Conservation (phyloP, 1,140 invertebrate genomes). For the Danaus plexippus region DNA sequence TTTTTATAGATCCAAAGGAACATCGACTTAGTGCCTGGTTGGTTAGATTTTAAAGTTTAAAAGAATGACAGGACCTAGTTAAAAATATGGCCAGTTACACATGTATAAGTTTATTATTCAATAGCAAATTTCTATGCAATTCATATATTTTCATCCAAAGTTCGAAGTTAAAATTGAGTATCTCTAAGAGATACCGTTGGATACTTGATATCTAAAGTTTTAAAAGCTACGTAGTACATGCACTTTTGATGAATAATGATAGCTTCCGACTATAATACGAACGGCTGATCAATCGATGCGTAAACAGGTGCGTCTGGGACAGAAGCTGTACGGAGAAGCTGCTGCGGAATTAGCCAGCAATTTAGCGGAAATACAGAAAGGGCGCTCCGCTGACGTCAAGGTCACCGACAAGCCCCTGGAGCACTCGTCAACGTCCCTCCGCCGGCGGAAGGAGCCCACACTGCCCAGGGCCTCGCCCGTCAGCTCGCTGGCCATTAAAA, state of each 20-base stretch:
- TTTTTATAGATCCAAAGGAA: too few relatives aligned
- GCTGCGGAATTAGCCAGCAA: conserved; percentile 51
- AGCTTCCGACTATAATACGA: too few relatives aligned
- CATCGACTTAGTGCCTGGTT: too few relatives aligned
- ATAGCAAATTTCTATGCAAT: background rate
- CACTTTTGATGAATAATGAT: too few relatives aligned
- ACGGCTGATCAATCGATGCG: too few relatives aligned
- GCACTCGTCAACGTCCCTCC: conserved; percentile 24
- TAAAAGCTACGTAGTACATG: too few relatives aligned
- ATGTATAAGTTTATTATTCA: background rate
- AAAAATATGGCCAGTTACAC: too few relatives aligned
- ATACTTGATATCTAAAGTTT: too few relatives aligned
- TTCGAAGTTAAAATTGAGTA: too few relatives aligned
- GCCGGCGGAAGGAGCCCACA: conserved; percentile 44
- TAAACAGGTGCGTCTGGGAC: conserved; percentile 40
- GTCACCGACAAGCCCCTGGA: conserved; percentile 43
- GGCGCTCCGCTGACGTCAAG: conserved; percentile 26
- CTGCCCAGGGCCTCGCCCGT: conserved; percentile 34
- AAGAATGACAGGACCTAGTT: too few relatives aligned
- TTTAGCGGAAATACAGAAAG: conserved; percentile 43
- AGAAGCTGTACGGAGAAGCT: conserved; percentile 50
- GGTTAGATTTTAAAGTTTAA: too few relatives aligned
- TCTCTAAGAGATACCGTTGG: too few relatives aligned
- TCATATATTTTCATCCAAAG: background rate
- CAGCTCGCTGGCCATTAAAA: conserved; percentile 35